Evolutionary conservation across 2,888 invertebrate genomes (phyloP).

Genomic region (Phengaris alcon): DNA sequence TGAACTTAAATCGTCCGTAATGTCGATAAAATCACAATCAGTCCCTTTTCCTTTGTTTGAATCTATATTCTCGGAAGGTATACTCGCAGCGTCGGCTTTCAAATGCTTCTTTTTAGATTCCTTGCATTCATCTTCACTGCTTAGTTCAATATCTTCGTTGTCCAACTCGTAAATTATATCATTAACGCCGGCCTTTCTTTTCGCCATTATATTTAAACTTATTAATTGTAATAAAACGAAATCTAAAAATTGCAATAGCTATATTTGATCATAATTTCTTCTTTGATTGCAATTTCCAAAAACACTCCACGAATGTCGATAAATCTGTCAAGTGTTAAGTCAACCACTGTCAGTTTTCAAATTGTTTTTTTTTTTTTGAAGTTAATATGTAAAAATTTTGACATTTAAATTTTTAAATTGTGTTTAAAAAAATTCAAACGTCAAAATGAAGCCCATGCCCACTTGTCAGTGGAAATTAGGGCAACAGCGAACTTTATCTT

Average conservation of each 20-base stretch:
- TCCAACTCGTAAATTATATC: conserved; percentile 76
- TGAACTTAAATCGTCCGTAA: conserved; percentile 44
- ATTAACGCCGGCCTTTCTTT: conserved; percentile 66
- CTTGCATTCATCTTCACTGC: conserved; percentile 69
- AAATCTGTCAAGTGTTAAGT: not conserved
- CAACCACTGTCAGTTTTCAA: not conserved
- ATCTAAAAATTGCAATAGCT: not conserved
- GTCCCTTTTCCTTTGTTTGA: conserved; percentile 42
- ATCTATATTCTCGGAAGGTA: conserved; percentile 39
- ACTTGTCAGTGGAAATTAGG: no score
- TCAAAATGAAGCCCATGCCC: no score
- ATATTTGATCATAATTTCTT: not conserved
- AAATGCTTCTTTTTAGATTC: conserved; percentile 58
- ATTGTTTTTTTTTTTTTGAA: no score
- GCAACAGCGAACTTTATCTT: no score
- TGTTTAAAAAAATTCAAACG: no score
- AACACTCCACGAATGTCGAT: not conserved
- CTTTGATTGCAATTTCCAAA: not conserved
- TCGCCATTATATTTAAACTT: conserved; percentile 54
- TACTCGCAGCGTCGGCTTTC: conserved; percentile 41
- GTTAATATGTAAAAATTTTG: no score
- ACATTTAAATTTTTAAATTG: no score
- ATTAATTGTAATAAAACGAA: conserved; percentile 9
- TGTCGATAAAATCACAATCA: conserved; percentile 48
- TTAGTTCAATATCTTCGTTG: conserved; percentile 68